phyloP scores from a whole-genome alignment of 2,797 vertebrate genomes.

The Ciconia nigra region DNA sequence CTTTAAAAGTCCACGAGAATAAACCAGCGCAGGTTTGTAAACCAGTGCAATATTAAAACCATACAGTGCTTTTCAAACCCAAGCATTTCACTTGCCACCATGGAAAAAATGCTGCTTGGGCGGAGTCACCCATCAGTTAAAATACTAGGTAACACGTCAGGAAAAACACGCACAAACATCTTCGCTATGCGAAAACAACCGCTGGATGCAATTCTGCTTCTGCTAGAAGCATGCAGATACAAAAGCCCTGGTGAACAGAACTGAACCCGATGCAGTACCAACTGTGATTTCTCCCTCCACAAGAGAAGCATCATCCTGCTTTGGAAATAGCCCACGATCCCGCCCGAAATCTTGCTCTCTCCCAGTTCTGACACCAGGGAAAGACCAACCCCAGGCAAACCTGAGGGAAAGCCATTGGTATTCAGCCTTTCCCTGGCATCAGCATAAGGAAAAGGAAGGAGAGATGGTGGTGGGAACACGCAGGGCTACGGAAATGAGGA shows the following conservation, averaged over 20 bases:
- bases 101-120: background rate
- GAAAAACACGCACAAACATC: background rate
- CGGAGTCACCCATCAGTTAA: background rate
- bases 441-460: background rate
- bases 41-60: background rate
- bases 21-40: background rate
- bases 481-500: background rate
- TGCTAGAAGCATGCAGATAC: background rate
- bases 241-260: too few species aligned
- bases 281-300: background rate
- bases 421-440: fast-evolving
- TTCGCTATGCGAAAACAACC: background rate
- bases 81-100: background rate
- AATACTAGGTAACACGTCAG: background rate
- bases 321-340: background rate
- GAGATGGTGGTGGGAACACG: background rate
- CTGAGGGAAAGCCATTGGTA: fast-evolving
- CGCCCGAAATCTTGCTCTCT: background rate
- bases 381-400: background rate
- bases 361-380: background rate
- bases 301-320: background rate
- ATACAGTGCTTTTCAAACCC: fast-evolving
- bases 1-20: background rate
- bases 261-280: fast-evolving
- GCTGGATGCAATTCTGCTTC: fast-evolving